Evolutionary conservation across 2,797 vertebrate species (phyloP).

Genomic region (Tapera naevia): DNA sequence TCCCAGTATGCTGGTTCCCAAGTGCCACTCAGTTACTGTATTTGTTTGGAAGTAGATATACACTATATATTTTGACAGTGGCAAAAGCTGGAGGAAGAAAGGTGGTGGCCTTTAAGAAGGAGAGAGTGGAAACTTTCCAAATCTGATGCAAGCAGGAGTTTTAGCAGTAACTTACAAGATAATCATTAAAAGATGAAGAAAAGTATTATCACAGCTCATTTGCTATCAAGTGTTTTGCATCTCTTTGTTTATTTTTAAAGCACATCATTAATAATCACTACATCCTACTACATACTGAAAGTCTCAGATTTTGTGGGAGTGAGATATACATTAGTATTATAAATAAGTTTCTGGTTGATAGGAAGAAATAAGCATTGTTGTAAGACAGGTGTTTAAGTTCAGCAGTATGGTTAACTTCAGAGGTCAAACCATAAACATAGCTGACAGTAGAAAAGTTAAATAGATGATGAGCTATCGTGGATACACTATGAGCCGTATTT

Average conservation of each 20-base stretch:
- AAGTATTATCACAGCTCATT: background rate
- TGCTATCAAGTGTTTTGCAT: background rate
- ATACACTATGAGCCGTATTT: background rate
- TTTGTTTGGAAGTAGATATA: background rate
- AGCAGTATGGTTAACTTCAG: background rate
- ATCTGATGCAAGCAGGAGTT: background rate
- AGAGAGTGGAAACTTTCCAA: background rate
- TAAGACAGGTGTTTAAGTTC: background rate
- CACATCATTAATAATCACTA: background rate
- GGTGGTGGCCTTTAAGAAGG: background rate
- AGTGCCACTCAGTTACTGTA: rapidly evolving
- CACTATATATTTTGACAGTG: background rate
- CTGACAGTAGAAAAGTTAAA: background rate
- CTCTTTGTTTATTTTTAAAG: background rate
- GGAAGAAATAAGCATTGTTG: background rate
- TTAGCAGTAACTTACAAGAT: background rate
- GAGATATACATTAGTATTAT: background rate
- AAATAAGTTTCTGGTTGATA: background rate
- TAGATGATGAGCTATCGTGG: background rate
- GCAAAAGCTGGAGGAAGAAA: background rate
- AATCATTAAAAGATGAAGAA: background rate
- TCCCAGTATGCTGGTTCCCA: background rate
- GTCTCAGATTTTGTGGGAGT: background rate
- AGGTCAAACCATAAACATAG: background rate
- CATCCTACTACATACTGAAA: background rate